Conservation (phyloP, 2,888 invertebrate species). For the Drosophila prostipennis region DNA sequence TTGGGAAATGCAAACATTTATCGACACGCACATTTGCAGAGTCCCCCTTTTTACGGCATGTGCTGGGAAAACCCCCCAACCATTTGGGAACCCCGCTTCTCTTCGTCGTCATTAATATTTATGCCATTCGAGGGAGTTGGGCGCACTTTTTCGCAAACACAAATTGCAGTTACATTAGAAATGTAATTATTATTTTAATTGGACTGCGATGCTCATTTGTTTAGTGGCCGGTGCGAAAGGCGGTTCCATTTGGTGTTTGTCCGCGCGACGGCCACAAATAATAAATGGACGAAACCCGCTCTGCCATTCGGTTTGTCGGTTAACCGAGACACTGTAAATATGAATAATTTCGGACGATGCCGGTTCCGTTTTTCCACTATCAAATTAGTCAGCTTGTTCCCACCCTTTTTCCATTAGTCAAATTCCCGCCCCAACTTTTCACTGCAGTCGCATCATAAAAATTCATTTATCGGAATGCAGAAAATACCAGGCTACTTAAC, state of each 20-base stretch:
- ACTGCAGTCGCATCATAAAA: conserved; percentile 1
- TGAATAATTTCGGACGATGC: conserved; percentile 55
- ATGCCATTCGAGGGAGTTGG: conserved; percentile 51
- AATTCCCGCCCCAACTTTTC: too few relatives aligned
- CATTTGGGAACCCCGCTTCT: conserved; percentile 16
- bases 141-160: conserved; percentile 55
- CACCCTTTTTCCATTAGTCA: background rate
- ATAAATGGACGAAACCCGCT: conserved; percentile 63
- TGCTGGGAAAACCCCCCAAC: background rate
- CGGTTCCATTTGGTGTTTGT: conserved; percentile 16
- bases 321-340: conserved; percentile 69
- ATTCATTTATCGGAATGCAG: conserved; percentile 3
- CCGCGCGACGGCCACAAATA: conserved; percentile 59
- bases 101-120: conserved; percentile 73
- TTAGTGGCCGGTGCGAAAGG: conserved; percentile 26
- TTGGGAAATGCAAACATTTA: conserved; percentile 66
- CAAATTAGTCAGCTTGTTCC: conserved; percentile 30
- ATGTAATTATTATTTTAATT: conserved; percentile 83
- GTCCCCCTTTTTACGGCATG: background rate
- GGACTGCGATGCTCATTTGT: conserved; percentile 69
- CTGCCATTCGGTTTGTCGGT: conserved; percentile 62
- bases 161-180: conserved; percentile 80
- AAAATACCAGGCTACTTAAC: background rate
- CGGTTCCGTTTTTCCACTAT: conserved; percentile 12
- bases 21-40: conserved; percentile 68